These are phyloP conservation scores for Phenacoccus solenopsis DNA, from an alignment of 1,140 invertebrate genomes.

Conservation along the genomic window DNA sequence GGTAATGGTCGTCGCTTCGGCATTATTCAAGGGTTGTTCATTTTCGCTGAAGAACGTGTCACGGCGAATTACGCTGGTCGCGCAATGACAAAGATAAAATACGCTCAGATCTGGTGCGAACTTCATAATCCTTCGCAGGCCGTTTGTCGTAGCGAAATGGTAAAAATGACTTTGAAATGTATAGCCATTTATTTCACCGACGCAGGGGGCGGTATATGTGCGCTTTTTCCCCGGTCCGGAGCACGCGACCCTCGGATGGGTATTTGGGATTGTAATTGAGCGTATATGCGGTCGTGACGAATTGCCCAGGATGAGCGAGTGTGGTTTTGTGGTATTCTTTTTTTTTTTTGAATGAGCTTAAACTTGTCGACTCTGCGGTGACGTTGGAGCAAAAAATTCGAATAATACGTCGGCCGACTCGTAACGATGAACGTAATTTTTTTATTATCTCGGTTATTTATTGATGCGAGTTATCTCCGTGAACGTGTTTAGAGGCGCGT, in stretches of 20 bases:
- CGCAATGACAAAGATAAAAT: conserved; percentile 7
- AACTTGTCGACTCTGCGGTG: neutral
- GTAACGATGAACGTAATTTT: too few relatives aligned
- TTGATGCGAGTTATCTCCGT: neutral
- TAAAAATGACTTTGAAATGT: conserved; percentile 3
- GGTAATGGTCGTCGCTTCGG: neutral
- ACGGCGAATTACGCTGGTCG: conserved; percentile 9
- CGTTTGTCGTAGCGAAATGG: neutral
- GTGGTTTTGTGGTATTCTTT: too few relatives aligned
- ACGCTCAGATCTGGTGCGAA: conserved; percentile 11
- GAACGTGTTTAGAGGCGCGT: too few relatives aligned
- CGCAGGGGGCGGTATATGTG: neutral
- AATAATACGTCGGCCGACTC: too few relatives aligned
- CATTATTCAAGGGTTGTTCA: conserved; percentile 9
- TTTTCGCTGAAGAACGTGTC: conserved; percentile 8
- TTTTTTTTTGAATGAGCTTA: too few relatives aligned
- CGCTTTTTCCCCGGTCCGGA: neutral
- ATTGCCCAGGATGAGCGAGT: too few relatives aligned
- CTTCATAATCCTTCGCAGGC: conserved; percentile 13
- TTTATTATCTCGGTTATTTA: neutral
- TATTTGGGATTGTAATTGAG: neutral
- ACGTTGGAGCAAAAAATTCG: neutral
- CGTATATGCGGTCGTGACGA: too few relatives aligned
- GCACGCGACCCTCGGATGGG: neutral
- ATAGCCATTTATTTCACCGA: conserved; percentile 4